These are phyloP conservation scores for Misgurnus anguillicaudatus DNA, from an alignment of 2,113 vertebrate species.

Conservation along the genomic window DNA sequence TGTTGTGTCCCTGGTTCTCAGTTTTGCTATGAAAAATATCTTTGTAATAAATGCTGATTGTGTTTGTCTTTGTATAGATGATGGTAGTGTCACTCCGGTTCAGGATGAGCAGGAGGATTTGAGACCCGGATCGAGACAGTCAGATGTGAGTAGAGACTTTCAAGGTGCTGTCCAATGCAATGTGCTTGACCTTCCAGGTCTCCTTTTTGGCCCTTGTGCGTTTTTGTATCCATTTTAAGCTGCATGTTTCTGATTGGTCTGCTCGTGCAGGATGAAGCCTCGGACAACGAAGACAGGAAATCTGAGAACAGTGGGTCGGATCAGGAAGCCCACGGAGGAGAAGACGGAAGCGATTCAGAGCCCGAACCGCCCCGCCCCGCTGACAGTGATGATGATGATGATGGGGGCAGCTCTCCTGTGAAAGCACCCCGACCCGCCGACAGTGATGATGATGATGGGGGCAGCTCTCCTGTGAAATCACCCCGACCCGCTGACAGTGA, in stretches of 20 bases:
- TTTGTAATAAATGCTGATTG: background rate
- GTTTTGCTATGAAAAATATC: no score
- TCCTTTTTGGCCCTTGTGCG: no score
- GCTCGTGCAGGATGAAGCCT: slow-evolving; percentile 82
- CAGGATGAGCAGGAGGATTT: slow-evolving; percentile 90
- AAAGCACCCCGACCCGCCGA: no score
- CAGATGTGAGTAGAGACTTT: slow-evolving; percentile 76
- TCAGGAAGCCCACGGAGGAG: slow-evolving; percentile 56
- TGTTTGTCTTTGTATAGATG: slow-evolving; percentile 75
- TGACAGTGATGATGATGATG: slow-evolving; percentile 64
- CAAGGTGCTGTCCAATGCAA: background rate
- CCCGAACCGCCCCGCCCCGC: slow-evolving; percentile 57
- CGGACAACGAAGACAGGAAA: slow-evolving; percentile 77
- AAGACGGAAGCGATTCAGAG: slow-evolving; percentile 66
- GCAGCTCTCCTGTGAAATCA: slow-evolving; percentile 26
- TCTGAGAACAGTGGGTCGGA: slow-evolving; percentile 68
- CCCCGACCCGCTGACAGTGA: slow-evolving; percentile 64
- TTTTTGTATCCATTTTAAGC: no score
- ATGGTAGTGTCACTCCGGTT: slow-evolving; percentile 94
- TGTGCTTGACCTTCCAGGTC: no score
- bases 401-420: slow-evolving; percentile 68
- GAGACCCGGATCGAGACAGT: slow-evolving; percentile 77
- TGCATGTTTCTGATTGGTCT: slow-evolving; percentile 17
- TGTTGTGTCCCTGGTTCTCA: no score
- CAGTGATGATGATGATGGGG: no score